Conservation (phyloP, 2,113 vertebrate genomes). For the Apaloderma vittatum region DNA sequence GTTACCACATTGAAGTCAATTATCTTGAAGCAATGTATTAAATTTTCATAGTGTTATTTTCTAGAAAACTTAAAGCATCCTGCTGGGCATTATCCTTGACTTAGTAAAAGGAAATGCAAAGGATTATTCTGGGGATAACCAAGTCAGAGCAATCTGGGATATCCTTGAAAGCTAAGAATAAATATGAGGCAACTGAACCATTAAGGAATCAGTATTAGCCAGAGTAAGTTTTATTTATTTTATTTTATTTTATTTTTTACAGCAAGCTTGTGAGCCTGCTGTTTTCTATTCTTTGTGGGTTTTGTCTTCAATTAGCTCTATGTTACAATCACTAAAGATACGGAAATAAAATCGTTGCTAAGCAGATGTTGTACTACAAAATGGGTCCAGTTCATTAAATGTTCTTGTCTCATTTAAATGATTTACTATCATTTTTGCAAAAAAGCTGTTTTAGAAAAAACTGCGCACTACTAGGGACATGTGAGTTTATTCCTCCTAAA, state of each 20-base stretch:
- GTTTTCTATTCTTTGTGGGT: background rate
- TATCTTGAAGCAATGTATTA: background rate
- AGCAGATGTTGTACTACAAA: slow-evolving; percentile 22
- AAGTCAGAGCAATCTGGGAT: background rate
- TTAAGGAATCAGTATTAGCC: slow-evolving; percentile 9
- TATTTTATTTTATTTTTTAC: background rate
- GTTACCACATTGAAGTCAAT: background rate
- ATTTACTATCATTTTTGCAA: background rate
- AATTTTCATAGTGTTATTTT: background rate
- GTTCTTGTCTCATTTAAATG: background rate
- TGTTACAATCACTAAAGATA: background rate
- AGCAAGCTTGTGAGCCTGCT: background rate
- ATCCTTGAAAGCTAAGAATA: slow-evolving; percentile 20
- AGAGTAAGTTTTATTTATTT: background rate
- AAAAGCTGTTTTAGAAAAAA: background rate
- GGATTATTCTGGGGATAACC: background rate
- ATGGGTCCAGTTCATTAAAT: background rate
- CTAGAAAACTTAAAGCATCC: background rate
- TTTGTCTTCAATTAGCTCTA: slow-evolving; percentile 38
- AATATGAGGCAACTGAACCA: background rate
- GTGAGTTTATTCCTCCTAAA: background rate
- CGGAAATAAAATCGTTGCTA: background rate
- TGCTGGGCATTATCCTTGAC: background rate
- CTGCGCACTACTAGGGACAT: rapidly evolving
- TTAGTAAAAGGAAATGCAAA: background rate